Evolutionary conservation across 2,113 vertebrate genomes (phyloP), one percentile per base, ranked within the genome.

Genomic region (Salvelinus alpinus): DNA sequence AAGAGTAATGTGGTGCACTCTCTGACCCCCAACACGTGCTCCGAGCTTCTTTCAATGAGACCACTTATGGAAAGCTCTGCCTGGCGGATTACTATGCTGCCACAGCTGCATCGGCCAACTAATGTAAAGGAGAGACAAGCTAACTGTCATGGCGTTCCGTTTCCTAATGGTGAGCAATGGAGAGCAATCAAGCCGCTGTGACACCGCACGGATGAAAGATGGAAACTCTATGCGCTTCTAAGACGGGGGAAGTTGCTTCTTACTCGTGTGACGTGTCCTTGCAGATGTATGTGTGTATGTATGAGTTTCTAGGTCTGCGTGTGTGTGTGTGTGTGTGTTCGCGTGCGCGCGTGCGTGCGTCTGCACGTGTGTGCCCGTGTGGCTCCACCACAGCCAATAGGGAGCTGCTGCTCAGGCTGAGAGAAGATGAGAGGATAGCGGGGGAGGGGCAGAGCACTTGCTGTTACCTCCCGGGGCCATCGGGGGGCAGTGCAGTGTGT

Each of bases 401-500:
- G 51, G 51, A 54, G 2, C n/a, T 24, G 29, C 38, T 44, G 38
- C 9, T 44, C 38, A 44, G 9, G 38, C 38, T 9, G 7, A 12
- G 38, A 44, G 25, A 27, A 54, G 22, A 62, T 20, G 59, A 22
- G 59, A 62, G 34, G 34, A 34, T 34, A 1, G 59, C 22, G 59
- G 59, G 59, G 59, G 59, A 62, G n/a, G 59, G 59, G n/a, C 20
- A 51, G 51, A 74, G 16, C 18, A 71, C 73, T 11, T 75, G 81
- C 57, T 80, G 69, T 75, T 78, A 4, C 70, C 14, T 11, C 1
- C 14, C 13, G 13, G 65, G 25, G 24, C 80, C 84, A 67, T 79
- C 75, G 74, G 81, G 79, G 81, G 84, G 70, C 84, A 81, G 84
- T 86, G 81, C 81, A 81, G 84, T 31, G 84, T 77, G 84, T 70